Conservation (phyloP, 2,888 invertebrate species). For the Sinelater perroti region DNA sequence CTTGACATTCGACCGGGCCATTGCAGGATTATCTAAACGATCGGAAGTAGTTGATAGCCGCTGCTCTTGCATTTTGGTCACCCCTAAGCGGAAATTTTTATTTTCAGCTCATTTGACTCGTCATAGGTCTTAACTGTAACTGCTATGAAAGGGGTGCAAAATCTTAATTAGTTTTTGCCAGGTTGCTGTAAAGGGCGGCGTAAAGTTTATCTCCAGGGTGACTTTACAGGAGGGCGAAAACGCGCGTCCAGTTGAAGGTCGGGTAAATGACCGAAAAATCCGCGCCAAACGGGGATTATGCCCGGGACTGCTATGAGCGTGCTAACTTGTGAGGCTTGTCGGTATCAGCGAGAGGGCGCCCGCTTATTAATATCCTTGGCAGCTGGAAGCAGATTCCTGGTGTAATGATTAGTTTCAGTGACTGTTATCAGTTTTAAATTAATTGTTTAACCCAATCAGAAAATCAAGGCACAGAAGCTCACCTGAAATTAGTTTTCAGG, state of each 20-base stretch:
- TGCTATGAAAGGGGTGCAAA: not conserved
- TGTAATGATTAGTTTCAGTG: conserved; percentile 15
- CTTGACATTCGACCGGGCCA: conserved; percentile 2
- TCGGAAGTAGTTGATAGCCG: not conserved
- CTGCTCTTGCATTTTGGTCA: not conserved
- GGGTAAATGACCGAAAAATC: conserved; percentile 15
- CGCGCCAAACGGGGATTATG: conserved; percentile 9
- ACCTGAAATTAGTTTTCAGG: conserved; percentile 18
- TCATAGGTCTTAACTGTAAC: conserved; percentile 10
- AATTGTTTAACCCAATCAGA: conserved; percentile 16
- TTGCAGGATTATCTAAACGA: conserved; percentile 1
- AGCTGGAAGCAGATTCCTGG: conserved; percentile 8
- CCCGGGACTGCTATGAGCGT: conserved; percentile 11
- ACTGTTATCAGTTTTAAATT: conserved; percentile 20
- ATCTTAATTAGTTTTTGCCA: conserved; percentile 19
- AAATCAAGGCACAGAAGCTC: conserved; percentile 5
- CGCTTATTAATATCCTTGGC: conserved; percentile 11
- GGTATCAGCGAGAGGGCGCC: conserved; percentile 4
- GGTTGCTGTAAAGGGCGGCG: conserved; percentile 6
- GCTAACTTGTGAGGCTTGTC: conserved; percentile 11
- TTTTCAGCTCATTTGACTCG: conserved; percentile 12
- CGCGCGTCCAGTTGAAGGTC: conserved; percentile 2
- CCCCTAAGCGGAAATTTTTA: conserved; percentile 15
- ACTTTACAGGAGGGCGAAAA: conserved; percentile 9
- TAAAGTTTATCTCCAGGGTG: conserved; percentile 11